Evolutionary conservation across 2,888 invertebrate genomes (phyloP), one percentile per base, ranked within the genome.

Genomic region (Spilosoma lubricipeda): DNA sequence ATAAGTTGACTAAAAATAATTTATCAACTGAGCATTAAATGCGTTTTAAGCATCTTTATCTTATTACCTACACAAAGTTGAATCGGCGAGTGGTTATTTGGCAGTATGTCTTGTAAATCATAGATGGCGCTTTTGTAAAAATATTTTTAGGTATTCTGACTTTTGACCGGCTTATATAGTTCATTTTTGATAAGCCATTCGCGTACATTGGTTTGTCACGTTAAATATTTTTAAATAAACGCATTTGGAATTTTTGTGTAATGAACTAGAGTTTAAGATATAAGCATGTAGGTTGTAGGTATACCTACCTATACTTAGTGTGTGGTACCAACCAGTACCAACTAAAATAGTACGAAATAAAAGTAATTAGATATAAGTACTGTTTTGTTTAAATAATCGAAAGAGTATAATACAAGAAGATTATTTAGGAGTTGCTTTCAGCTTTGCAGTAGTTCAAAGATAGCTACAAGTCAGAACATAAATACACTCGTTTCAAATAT

Each of bases 61-160:
- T n/a, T 5, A 27, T 30, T 23, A 30, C 3, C 30, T 15, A 15
- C 4, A 0, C 3, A 27, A 13, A 63, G 27, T 15, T 27, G 30
- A 15, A 5, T 63, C 5, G 30, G 23, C 0, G n/a, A 45, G 67
- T 30, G 20, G 23, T 27, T 59, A 15, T 66, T 52, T 65, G n/a
- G 23, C 23, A 48, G 48, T 72, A 13, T 8, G 36, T 0, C 18
- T 9, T 18, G 0, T 2, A 65, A 52, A 42, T 30, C 65, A 73
- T 36, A 73, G 73, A 73, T 73, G 69, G 69, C 69, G 73, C 13
- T 56, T 56, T 69, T 56, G 3, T 13, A 20, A 65, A 65, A 27
- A 15, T 27, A 4, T 4, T 15, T 59, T 56, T 56, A 3, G 9
- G 23, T n/a, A 56, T 45, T 45, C 13, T 27, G 56, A 56, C 0